Evolutionary conservation across 2,113 vertebrate species (phyloP).

Genomic region (Xenopus tropicalis): UCB_Xtro_10.0 CM004444.2:36345501-36346000

Average conservation of each 20-base stretch:
- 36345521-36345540: too few species aligned
- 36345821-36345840: not conserved
- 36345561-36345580: too few species aligned
- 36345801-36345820: not conserved
- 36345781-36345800: not conserved
- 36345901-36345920: too few species aligned
- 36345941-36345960: too few species aligned
- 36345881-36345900: too few species aligned
- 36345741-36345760: not conserved
- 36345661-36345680: slow-evolving; percentile 16
- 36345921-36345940: too few species aligned
- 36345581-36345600: too few species aligned
- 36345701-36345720: slow-evolving; percentile 1
- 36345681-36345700: slow-evolving; percentile 12
- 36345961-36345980: too few species aligned
- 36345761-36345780: not conserved
- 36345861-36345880: too few species aligned
- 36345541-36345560: too few species aligned
- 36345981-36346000: too few species aligned
- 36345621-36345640: slow-evolving; percentile 27
- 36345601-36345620: slow-evolving; percentile 3
- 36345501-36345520: too few species aligned
- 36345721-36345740: not conserved
- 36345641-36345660: slow-evolving; percentile 12
- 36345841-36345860: not conserved